Evolutionary conservation across 2,888 invertebrate genomes (phyloP), one percentile per base, ranked within the genome.

Genomic region (Hoplodrina ambigua): DNA sequence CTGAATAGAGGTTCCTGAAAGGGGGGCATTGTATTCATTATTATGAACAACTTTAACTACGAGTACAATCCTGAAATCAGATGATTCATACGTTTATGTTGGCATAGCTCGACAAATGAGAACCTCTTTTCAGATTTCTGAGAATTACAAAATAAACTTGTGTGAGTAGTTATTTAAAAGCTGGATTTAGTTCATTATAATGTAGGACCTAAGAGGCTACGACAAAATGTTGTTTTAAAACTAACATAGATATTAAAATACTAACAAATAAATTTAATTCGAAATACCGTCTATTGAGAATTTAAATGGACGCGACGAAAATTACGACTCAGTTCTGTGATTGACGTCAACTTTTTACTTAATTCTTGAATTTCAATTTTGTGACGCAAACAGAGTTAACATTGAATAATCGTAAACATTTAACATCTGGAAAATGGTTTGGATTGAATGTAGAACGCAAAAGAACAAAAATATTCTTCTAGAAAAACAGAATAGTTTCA

Each of bases 321-420:
- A 58, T 60, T 17, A 66, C 63, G 50, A 61, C 17, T 8, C 8
- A 7, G 55, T 49, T 19, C 63, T 66, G 65, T 25, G 37, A 52
- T 37, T 66, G 66, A 69, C 65, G 62, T 62, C 3, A 53, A 76
- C 37, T 63, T 72, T 59, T 53, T 57, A 72, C n/a, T 30, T 68
- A 52, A 72, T 68, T 68, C 52, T 66, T 69, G 52, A 73, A 73
- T 78, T 69, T 79, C 58, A 73, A 66, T 59, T 71, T 72, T 55
- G n/a, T 30, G 44, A 19, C 30, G 8, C n/a, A 58, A 37, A 50
- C 44, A 37, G 19, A 19, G 17, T 58, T 33, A 13, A 25, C n/a
- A 52, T 55, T 50, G 11, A 57, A 56, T 41, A 50, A 63, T 69
- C 30, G n/a, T 56, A 37, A 17, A 49, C 30, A 49, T 19, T 72